A percentile compares a stretch with the other conserved stretches of the same genome.
Conservation (phyloP, 1,140 invertebrate species). For the Atopsyche davidsoni region DNA sequence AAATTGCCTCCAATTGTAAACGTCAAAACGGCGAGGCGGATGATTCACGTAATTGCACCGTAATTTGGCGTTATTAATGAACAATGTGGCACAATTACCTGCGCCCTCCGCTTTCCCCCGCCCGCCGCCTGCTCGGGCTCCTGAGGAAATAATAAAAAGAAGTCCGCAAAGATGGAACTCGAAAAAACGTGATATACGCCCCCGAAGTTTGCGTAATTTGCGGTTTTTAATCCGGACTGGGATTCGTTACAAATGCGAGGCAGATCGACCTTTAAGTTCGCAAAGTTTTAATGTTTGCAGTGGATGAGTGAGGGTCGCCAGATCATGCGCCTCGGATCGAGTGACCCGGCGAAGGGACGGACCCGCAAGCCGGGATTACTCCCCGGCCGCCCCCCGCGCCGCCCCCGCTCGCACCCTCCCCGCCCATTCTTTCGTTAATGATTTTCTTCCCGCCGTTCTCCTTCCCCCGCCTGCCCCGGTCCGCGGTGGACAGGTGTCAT, state of each 20-base stretch:
- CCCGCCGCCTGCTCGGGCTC: background rate
- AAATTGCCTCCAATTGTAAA: background rate
- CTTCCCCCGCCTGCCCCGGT: background rate
- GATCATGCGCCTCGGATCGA: constrained; percentile 6
- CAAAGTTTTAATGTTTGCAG: constrained; percentile 18
- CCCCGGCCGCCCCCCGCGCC: background rate
- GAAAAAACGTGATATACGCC: constrained; percentile 11
- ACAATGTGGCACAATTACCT: constrained; percentile 6
- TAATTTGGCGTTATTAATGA: constrained; percentile 17
- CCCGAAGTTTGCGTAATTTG: constrained; percentile 14
- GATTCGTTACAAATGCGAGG: constrained; percentile 11
- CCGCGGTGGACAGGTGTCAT: constrained; percentile 14
- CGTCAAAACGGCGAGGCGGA: background rate
- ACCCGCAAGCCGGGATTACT: constrained; percentile 13
- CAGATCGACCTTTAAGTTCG: constrained; percentile 16
- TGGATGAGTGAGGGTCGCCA: constrained; percentile 12
- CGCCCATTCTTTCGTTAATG: constrained; percentile 5
- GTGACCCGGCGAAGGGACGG: constrained; percentile 11
- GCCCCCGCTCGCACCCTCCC: background rate
- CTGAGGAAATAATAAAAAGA: background rate
- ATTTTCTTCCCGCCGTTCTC: background rate
- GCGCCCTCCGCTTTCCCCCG: too few relatives aligned
- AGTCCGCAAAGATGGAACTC: background rate
- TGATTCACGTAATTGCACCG: constrained; percentile 8
- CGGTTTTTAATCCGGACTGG: constrained; percentile 18